Evolutionary conservation across 2,797 vertebrate genomes (phyloP), one percentile per base, ranked within the genome.

Genomic region (Balearica regulorum): DNA sequence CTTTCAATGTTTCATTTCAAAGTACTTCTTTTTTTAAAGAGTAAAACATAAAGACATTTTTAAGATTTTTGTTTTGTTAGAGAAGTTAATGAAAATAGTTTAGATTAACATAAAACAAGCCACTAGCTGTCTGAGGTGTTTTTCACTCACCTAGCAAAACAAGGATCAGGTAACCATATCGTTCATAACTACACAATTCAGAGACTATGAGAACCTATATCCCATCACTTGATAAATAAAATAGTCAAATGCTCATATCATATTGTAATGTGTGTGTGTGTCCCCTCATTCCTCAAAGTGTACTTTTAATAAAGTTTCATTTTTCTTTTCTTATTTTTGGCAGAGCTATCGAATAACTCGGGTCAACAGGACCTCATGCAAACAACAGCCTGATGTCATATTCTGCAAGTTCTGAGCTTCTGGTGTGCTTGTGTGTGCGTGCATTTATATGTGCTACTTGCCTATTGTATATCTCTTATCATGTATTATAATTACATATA

Each of bases 11-110:
- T 95, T 85, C 83, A 85, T 95, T 96, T 96, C 96, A 91, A 96
- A 96, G 89, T 68, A 39, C n/a, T 89, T 60, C 60, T 83, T 83
- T 39, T 71, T 71, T 64, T 75, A 95, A 96, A 95, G 48, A 87
- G 60, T 54, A 89, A 85, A 96, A 92, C 71, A 91, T 3, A 60
- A 53, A 85, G 92, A 39, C 64, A 71, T 89, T 92, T 85, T 33
- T 35, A 73, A 96, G 81, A 83, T 83, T 91, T 92, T 80, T 96
- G 90, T 94, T 89, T 91, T 83, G 78, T 66, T 83, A 77, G 64
- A 85, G 87, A 35, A 92, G 69, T n/a, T 91, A 97, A 96, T 85
- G 91, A 96, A 94, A 87, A 83, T 87, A 89, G 81, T 93, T 96
- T 94, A 94, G 87, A 89, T 35, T 77, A 78, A 95, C 90, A 95